phyloP scores from a whole-genome alignment of 2,113 vertebrate genomes.

The Ageneiosus marmoratus region DNA sequence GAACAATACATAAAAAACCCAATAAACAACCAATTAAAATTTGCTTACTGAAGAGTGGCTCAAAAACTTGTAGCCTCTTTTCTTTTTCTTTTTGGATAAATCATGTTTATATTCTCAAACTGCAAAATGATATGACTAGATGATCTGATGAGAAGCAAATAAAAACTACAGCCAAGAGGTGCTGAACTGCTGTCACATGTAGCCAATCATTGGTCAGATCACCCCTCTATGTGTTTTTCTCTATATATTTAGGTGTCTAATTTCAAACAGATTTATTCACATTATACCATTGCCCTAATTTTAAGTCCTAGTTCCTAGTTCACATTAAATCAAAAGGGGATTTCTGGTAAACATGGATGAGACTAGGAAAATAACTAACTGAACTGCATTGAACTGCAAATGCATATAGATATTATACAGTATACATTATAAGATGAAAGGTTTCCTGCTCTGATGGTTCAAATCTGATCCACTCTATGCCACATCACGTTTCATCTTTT shows the following conservation, averaged over 20 bases:
- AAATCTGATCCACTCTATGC: conserved; percentile 59
- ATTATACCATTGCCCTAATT: conserved; percentile 1
- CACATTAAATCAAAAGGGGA: neutral
- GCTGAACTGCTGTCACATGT: neutral
- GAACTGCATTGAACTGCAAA: conserved; percentile 4
- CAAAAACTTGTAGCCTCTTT: neutral
- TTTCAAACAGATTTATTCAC: neutral
- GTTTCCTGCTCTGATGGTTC: conserved; percentile 49
- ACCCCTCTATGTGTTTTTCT: neutral
- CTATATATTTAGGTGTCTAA: neutral
- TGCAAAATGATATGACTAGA: neutral
- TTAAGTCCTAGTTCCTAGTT: neutral
- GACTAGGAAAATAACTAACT: neutral
- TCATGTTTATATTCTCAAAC: neutral
- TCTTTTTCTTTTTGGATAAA: neutral
- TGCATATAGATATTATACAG: neutral
- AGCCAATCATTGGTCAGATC: neutral
- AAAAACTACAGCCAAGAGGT: neutral
- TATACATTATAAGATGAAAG: conserved; percentile 7
- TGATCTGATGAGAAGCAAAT: neutral
- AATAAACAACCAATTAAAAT: neutral
- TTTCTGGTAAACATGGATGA: neutral
- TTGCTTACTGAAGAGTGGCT: neutral
- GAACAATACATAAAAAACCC: neutral
- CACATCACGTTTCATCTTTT: conserved; percentile 61